Evolutionary conservation across 2,888 invertebrate genomes (phyloP).

Genomic region (Gortyna flavago): DNA sequence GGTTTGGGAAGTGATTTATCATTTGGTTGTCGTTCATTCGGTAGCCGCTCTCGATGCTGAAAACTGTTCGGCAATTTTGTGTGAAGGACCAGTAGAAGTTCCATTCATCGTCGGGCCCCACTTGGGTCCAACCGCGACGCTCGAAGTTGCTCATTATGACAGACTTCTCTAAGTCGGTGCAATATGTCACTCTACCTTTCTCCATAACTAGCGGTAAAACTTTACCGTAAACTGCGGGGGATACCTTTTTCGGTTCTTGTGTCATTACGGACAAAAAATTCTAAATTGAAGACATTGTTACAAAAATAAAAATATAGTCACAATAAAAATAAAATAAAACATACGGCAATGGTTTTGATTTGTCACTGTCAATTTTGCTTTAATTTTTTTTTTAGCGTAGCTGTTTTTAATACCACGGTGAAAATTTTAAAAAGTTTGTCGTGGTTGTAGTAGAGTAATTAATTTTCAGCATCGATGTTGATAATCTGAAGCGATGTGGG

Average conservation of each 20-base stretch:
- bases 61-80: slow-evolving; percentile 96
- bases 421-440: slow-evolving; percentile 10
- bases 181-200: slow-evolving; percentile 83
- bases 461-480: slow-evolving; percentile 25
- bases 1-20: slow-evolving; percentile 99
- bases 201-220: slow-evolving; percentile 66
- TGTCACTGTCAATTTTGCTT: slow-evolving; percentile 59
- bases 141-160: slow-evolving; percentile 98
- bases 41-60: slow-evolving; percentile 97
- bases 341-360: slow-evolving; percentile 28
- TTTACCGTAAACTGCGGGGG: slow-evolving; percentile 69
- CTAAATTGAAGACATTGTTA: slow-evolving; percentile 55
- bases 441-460: slow-evolving; percentile 22
- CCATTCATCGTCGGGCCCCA: slow-evolving; percentile 97
- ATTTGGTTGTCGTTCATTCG: slow-evolving; percentile 97
- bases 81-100: slow-evolving; percentile 99
- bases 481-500: slow-evolving; percentile 39
- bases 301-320: slow-evolving; percentile 54
- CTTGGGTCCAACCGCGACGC: slow-evolving; percentile 96
- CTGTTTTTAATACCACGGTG: not conserved
- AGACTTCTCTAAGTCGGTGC: slow-evolving; percentile 98
- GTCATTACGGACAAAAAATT: slow-evolving; percentile 61
- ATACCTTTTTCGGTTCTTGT: slow-evolving; percentile 70
- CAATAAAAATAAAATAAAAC: slow-evolving; percentile 54
- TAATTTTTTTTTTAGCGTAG: not conserved